phyloP scores from a whole-genome alignment of 1,140 invertebrate genomes.

The Leptoteleia sp. region DNA sequence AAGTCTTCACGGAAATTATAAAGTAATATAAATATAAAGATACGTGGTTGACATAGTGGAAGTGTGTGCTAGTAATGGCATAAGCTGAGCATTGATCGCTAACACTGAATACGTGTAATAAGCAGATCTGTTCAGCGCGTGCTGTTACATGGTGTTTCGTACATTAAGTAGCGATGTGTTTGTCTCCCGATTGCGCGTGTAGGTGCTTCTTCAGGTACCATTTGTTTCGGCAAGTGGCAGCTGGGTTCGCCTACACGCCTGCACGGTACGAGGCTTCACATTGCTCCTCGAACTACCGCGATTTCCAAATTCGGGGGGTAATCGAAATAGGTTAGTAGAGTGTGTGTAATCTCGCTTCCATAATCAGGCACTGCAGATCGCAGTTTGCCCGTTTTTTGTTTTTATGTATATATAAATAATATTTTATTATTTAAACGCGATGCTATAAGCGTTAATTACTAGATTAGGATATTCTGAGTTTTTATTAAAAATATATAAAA shows the following conservation, averaged over 20 bases:
- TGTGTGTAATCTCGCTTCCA: conserved; percentile 83
- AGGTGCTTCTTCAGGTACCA: conserved; percentile 60
- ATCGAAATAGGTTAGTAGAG: conserved; percentile 83
- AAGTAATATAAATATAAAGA: conserved; percentile 62
- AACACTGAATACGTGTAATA: conserved; percentile 78
- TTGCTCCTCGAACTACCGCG: conserved; percentile 84
- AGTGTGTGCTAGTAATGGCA: conserved; percentile 85
- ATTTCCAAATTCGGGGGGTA: conserved; percentile 84
- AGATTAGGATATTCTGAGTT: too few relatives aligned
- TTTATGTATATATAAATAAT: too few relatives aligned
- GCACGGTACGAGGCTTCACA: conserved; percentile 82
- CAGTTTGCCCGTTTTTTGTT: conserved; percentile 81
- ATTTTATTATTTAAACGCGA: too few relatives aligned
- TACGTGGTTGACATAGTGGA: conserved; percentile 69
- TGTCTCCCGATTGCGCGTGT: conserved; percentile 80
- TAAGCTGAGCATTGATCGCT: conserved; percentile 86
- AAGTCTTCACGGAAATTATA: background rate
- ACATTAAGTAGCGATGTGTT: conserved; percentile 82
- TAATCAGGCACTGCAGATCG: conserved; percentile 82
- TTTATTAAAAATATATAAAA: too few relatives aligned
- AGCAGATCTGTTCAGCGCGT: conserved; percentile 85
- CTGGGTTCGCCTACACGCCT: conserved; percentile 74
- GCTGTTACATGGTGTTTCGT: conserved; percentile 83
- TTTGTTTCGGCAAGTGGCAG: conserved; percentile 43
- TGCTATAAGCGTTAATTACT: too few relatives aligned